phyloP scores from a whole-genome alignment of 2,113 vertebrate species.

The Eleginops maclovinus region DNA sequence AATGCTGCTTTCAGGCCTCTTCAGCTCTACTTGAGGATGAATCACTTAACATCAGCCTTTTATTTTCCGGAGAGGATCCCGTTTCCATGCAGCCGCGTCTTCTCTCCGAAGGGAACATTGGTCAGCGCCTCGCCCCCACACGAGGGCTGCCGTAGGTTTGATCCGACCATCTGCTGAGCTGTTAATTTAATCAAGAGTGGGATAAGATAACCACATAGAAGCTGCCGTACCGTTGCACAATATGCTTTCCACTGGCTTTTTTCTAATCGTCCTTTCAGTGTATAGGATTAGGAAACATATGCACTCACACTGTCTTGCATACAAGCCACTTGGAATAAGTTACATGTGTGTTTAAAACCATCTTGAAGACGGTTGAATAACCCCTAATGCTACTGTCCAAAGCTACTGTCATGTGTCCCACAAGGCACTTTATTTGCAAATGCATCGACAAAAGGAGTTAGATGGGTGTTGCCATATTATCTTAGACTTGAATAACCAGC shows the following conservation, averaged over 20 bases:
- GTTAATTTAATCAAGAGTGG: conserved; percentile 48
- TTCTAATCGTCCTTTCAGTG: not conserved
- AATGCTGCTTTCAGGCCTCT: conserved; percentile 63
- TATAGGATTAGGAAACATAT: not conserved
- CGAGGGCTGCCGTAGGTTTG: conserved; percentile 36
- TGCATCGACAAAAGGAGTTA: conserved; percentile 64
- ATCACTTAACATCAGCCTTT: conserved; percentile 74
- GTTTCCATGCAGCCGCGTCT: conserved; percentile 61
- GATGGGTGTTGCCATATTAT: conserved; percentile 77
- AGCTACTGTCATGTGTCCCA: too few relatives aligned
- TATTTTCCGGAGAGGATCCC: conserved; percentile 69
- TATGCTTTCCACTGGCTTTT: conserved; percentile 27
- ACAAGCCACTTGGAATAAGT: not conserved
- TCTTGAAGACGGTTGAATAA: not conserved
- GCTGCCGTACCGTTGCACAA: conserved; percentile 4
- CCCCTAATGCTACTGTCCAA: too few relatives aligned
- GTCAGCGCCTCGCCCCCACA: conserved; percentile 64
- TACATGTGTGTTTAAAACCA: not conserved
- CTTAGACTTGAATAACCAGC: conserved; percentile 64
- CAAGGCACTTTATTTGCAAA: conserved; percentile 48
- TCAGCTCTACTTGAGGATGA: conserved; percentile 63
- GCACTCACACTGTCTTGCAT: not conserved
- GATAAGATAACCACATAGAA: conserved; percentile 23
- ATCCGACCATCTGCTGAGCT: conserved; percentile 62
- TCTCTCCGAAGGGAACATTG: conserved; percentile 58